phyloP scores from a whole-genome alignment of 2,113 vertebrate species.

The Sciurus niger region DNA sequence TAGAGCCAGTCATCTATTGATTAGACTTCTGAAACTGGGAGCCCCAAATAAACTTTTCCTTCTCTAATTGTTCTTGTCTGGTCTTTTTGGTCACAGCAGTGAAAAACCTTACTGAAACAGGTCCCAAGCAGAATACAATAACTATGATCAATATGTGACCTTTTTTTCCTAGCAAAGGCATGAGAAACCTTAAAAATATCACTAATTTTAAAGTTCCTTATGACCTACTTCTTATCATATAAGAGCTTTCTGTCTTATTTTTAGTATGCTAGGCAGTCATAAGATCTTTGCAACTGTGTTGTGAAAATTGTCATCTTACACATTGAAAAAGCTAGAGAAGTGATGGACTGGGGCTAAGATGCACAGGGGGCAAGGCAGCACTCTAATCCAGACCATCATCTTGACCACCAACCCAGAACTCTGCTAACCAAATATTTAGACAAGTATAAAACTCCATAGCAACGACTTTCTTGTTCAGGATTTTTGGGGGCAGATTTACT shows the following conservation, averaged over 20 bases:
- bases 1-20: too few species aligned
- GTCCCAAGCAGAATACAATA: too few species aligned
- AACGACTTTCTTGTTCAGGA: not conserved
- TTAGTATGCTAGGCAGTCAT: not conserved
- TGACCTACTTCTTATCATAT: not conserved
- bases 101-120: too few species aligned
- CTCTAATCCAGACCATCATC: not conserved
- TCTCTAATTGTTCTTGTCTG: too few species aligned
- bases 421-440: too few species aligned
- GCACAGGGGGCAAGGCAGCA: not conserved
- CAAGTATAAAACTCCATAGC: not conserved
- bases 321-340: not conserved
- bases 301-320: not conserved
- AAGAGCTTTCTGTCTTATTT: not conserved
- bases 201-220: conserved; percentile 1
- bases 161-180: not conserved
- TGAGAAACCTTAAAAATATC: conserved; percentile 29
- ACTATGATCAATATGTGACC: not conserved
- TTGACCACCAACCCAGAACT: not conserved
- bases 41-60: too few species aligned
- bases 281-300: conserved; percentile 27
- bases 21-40: too few species aligned
- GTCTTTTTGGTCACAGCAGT: too few species aligned
- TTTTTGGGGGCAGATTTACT: too few species aligned
- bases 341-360: not conserved